Evolutionary conservation across 2,888 invertebrate species (phyloP).

Genomic region (Eupithecia subfuscata): DNA sequence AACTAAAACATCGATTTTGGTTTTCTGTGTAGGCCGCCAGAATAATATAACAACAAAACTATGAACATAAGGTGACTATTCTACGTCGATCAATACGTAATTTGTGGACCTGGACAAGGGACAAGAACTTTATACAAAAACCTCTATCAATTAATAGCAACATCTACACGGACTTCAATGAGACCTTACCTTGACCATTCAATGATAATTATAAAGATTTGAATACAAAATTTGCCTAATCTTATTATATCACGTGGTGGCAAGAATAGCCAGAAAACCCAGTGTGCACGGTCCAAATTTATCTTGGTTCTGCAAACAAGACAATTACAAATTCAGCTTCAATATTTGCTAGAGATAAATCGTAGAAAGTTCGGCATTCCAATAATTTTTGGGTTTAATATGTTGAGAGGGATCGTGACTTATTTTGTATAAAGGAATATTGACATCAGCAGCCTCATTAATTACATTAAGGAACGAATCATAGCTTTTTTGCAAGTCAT

Average conservation of each 20-base stretch:
- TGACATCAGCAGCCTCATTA: too few relatives aligned
- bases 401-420: too few relatives aligned
- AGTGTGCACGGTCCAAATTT: conserved; percentile 65
- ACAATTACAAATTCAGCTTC: conserved; percentile 72
- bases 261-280: conserved; percentile 49
- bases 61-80: too few relatives aligned
- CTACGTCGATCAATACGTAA: too few relatives aligned
- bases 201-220: conserved; percentile 17
- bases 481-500: too few relatives aligned
- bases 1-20: too few relatives aligned
- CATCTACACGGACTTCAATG: neutral
- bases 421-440: too few relatives aligned
- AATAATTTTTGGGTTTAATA: too few relatives aligned
- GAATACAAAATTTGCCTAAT: conserved; percentile 22
- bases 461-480: too few relatives aligned
- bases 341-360: conserved; percentile 78
- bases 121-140: neutral
- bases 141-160: neutral
- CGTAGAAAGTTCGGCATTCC: too few relatives aligned
- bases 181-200: conserved; percentile 14
- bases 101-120: neutral
- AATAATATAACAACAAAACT: too few relatives aligned
- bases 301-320: conserved; percentile 71
- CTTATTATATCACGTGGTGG: conserved; percentile 24
- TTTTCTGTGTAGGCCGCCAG: too few relatives aligned